phyloP scores from a whole-genome alignment of 2,888 invertebrate genomes.

The Toxonevra muliebris region DNA sequence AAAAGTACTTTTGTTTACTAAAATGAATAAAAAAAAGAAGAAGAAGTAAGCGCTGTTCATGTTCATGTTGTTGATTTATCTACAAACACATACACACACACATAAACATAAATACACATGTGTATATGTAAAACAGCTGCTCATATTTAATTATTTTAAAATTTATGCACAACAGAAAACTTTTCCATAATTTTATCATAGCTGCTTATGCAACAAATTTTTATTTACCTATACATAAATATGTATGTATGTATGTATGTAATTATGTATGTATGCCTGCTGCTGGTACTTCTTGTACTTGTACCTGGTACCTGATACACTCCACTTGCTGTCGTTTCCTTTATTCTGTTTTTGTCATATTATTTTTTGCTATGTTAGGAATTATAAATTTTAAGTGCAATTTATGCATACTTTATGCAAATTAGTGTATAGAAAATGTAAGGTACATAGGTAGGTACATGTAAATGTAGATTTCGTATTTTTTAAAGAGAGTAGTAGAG shows the following conservation, averaged over 20 bases:
- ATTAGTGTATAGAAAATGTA: conserved; percentile 30
- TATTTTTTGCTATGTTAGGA: conserved; percentile 23
- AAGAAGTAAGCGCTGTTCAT: too few relatives aligned
- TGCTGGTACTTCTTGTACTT: not conserved
- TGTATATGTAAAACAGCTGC: conserved; percentile 14
- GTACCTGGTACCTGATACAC: not conserved
- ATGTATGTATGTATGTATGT: not conserved
- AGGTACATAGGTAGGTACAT: not conserved
- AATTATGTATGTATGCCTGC: not conserved
- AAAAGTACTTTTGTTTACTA: too few relatives aligned
- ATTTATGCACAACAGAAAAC: conserved; percentile 31
- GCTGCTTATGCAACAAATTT: not conserved
- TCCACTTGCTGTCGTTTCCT: not conserved
- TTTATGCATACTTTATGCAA: conserved; percentile 58
- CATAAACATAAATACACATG: too few relatives aligned
- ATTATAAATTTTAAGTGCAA: conserved; percentile 57
- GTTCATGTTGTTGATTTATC: too few relatives aligned
- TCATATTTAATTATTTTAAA: conserved; percentile 35
- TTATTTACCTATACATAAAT: not conserved
- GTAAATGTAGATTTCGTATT: conserved; percentile 1
- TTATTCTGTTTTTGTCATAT: conserved; percentile 33
- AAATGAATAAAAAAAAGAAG: too few relatives aligned
- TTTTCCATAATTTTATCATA: not conserved
- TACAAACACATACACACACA: too few relatives aligned
- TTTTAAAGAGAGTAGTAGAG: not conserved